A percentile compares a stretch with the other conserved stretches of the same genome.
Evolutionary conservation across 2,113 vertebrate species (phyloP).

Genomic region (Pollachius pollachius): DNA sequence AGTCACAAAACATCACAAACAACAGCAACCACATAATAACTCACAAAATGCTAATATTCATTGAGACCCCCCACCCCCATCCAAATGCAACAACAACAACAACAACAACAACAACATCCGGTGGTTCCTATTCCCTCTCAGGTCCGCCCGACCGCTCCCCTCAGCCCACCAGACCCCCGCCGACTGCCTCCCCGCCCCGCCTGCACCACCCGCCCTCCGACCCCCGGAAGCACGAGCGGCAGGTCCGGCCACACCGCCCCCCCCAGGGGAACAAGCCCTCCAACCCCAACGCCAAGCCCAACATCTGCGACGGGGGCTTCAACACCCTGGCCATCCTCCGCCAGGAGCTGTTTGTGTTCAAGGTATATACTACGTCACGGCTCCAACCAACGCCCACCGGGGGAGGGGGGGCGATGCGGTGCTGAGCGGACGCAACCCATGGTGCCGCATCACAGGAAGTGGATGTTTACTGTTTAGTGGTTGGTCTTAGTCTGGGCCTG

Average conservation of each 20-base stretch:
- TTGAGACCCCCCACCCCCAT: background rate
- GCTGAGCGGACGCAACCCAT: too few species aligned
- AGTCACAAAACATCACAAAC: too few species aligned
- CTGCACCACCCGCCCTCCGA: constrained; percentile 84
- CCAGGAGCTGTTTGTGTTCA: constrained; percentile 97
- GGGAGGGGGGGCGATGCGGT: too few species aligned
- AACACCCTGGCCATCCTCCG: constrained; percentile 97
- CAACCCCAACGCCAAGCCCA: constrained; percentile 92
- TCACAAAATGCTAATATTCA: too few species aligned
- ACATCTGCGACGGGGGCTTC: constrained; percentile 98
- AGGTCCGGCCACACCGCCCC: constrained; percentile 87
- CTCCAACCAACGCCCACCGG: too few species aligned
- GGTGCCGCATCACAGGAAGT: too few species aligned
- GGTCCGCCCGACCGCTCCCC: constrained; percentile 94
- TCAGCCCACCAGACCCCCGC: constrained; percentile 90
- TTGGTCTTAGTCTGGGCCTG: too few species aligned
- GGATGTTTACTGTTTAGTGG: too few species aligned
- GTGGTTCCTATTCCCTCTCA: constrained; percentile 60
- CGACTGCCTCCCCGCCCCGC: constrained; percentile 90
- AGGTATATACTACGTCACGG: constrained; percentile 79
- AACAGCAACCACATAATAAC: too few species aligned
- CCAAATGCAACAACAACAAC: background rate
- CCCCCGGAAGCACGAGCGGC: constrained; percentile 88
- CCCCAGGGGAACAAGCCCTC: constrained; percentile 88
- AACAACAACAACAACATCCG: background rate